Evolutionary conservation across 2,888 invertebrate genomes (phyloP).

Genomic region (Patella caerulea): DNA sequence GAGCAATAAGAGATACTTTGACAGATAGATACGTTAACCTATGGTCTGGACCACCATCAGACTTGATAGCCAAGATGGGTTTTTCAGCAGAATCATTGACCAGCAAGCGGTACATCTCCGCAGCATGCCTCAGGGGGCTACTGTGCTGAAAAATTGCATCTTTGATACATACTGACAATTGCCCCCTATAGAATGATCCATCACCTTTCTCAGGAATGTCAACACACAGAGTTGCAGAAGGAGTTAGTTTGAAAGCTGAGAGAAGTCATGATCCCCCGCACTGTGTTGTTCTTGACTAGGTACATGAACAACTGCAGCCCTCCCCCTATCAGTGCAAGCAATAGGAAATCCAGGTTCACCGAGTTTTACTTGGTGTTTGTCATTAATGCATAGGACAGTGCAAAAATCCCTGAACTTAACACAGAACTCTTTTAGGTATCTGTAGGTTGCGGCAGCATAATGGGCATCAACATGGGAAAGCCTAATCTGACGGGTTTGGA

Average conservation of each 20-base stretch:
- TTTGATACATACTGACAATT: slow-evolving; percentile 29
- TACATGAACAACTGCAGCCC: slow-evolving; percentile 11
- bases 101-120: slow-evolving; percentile 15
- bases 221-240: slow-evolving; percentile 20
- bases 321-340: slow-evolving; percentile 18
- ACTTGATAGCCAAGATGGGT: slow-evolving; percentile 25
- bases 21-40: background rate
- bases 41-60: too few relatives aligned
- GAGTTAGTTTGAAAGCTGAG: slow-evolving; percentile 19
- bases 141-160: slow-evolving; percentile 27
- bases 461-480: slow-evolving; percentile 18
- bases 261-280: slow-evolving; percentile 30
- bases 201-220: slow-evolving; percentile 19
- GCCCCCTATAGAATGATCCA: slow-evolving; percentile 23
- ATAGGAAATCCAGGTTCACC: slow-evolving; percentile 26
- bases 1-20: background rate
- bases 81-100: slow-evolving; percentile 1
- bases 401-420: slow-evolving; percentile 8
- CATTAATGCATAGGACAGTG: slow-evolving; percentile 21
- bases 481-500: slow-evolving; percentile 29
- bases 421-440: slow-evolving; percentile 22
- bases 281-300: slow-evolving; percentile 13
- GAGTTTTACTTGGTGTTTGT: slow-evolving; percentile 28
- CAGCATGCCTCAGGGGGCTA: slow-evolving; percentile 23
- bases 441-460: slow-evolving; percentile 16